A percentile compares a stretch with the other conserved stretches of the same genome.
phyloP scores from a whole-genome alignment of 2,797 vertebrate genomes.

The Clamator glandarius region DNA sequence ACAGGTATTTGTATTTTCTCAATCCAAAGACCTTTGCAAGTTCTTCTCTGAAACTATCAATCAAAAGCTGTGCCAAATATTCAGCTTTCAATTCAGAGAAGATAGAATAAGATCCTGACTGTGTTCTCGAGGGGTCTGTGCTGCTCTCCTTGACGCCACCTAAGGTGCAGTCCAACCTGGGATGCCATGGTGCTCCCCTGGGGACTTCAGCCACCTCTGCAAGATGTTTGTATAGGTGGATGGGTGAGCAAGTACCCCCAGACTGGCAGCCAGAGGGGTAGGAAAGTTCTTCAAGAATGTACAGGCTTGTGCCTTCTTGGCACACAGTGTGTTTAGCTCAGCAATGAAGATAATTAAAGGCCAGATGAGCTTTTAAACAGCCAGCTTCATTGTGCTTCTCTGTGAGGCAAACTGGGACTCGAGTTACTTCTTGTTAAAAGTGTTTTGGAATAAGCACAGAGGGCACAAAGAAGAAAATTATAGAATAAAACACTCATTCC shows the following conservation, averaged over 20 bases:
- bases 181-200: background rate
- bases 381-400: background rate
- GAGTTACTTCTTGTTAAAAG: background rate
- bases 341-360: background rate
- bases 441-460: background rate
- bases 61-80: background rate
- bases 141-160: rapidly evolving
- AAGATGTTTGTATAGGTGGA: rapidly evolving
- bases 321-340: background rate
- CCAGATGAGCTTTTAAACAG: background rate
- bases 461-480: background rate
- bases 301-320: background rate
- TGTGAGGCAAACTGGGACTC: background rate
- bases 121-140: rapidly evolving
- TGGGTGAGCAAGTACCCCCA: background rate
- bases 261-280: background rate
- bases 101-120: background rate
- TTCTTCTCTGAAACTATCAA: background rate
- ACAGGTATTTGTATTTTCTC: background rate
- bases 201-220: rapidly evolving
- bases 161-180: too few relatives aligned
- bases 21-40: background rate
- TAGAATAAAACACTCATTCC: background rate
- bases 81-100: background rate
- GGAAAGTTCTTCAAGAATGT: rapidly evolving